phyloP scores from a whole-genome alignment of 2,113 vertebrate species.

The Psophia crepitans region DNA sequence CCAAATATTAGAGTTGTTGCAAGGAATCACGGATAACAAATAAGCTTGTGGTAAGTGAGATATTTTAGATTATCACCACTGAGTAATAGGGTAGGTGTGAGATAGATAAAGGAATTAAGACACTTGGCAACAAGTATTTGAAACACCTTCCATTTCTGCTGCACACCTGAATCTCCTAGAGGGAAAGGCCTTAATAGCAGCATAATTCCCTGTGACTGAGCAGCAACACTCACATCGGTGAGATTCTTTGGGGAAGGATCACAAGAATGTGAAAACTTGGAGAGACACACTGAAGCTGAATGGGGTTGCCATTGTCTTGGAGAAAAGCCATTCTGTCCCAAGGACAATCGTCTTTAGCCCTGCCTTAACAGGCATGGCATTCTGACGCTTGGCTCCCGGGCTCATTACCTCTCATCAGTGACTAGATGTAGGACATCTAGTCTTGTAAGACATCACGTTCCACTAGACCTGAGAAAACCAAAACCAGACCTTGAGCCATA shows the following conservation, averaged over 20 bases:
- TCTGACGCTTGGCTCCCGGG: rapidly evolving
- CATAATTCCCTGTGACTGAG: neutral
- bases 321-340: neutral
- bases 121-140: neutral
- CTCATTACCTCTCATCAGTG: neutral
- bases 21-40: neutral
- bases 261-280: neutral
- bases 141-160: neutral
- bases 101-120: neutral
- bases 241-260: neutral
- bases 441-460: neutral
- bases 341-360: rapidly evolving
- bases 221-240: neutral
- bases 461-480: neutral
- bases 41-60: neutral
- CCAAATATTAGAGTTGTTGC: neutral
- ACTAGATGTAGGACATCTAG: neutral
- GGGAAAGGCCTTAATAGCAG: neutral
- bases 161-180: neutral
- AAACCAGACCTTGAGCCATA: neutral
- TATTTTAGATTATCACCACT: neutral
- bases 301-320: neutral
- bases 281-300: neutral
- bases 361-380: neutral
- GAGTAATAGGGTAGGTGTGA: neutral